Conservation (phyloP, 2,888 invertebrate species). For the Drosophila percnosoma region DNA sequence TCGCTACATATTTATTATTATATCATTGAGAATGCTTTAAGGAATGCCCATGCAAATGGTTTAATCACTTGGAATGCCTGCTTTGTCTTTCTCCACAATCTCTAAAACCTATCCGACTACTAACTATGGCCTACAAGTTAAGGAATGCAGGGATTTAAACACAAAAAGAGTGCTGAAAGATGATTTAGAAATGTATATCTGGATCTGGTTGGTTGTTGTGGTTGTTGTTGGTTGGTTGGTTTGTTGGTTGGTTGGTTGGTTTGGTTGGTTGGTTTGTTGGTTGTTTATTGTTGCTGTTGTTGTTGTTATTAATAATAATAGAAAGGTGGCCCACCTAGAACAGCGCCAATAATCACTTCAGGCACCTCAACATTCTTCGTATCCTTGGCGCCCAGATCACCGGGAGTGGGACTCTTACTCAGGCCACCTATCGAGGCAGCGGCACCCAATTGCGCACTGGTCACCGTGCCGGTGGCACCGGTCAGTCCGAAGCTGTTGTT, state of each 20-base stretch:
- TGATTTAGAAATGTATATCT: constrained; percentile 27
- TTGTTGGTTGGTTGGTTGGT: constrained; percentile 30
- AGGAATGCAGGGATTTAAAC: constrained; percentile 27
- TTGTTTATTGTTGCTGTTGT: constrained; percentile 25
- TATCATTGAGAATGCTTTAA: constrained; percentile 52
- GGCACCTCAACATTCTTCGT: constrained; percentile 97
- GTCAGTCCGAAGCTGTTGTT: constrained; percentile 94
- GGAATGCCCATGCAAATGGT: constrained; percentile 46
- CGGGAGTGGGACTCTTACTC: constrained; percentile 93
- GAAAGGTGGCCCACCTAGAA: constrained; percentile 90
- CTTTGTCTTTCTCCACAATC: constrained; percentile 23
- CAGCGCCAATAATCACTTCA: constrained; percentile 98
- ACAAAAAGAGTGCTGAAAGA: constrained; percentile 22
- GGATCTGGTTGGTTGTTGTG: constrained; percentile 24
- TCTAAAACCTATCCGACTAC: constrained; percentile 44
- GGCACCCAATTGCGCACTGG: constrained; percentile 85
- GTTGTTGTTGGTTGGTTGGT: constrained; percentile 15
- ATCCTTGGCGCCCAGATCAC: constrained; percentile 91
- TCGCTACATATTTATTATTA: constrained; percentile 63
- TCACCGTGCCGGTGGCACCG: constrained; percentile 87
- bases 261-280: constrained; percentile 25
- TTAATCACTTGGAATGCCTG: constrained; percentile 43
- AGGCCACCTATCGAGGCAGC: constrained; percentile 88
- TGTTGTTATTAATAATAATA: constrained; percentile 83
- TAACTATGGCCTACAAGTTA: constrained; percentile 39